A percentile compares a stretch with the other conserved stretches of the same genome.
These are phyloP conservation scores for Lycocorax pyrrhopterus DNA, from an alignment of 2,113 vertebrate species.

Conservation along the genomic window DNA sequence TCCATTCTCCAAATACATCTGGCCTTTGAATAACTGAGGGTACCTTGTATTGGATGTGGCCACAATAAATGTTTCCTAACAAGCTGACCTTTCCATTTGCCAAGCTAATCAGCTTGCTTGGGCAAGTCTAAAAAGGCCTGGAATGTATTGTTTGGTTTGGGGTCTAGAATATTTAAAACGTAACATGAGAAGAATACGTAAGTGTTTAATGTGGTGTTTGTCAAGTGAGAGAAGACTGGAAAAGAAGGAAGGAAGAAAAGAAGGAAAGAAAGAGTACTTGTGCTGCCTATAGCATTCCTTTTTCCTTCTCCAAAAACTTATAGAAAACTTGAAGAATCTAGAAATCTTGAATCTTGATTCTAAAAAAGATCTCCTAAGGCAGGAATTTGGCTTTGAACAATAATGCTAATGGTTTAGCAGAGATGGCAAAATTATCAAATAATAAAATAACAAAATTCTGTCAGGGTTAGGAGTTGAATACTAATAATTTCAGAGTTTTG, in stretches of 20 bases:
- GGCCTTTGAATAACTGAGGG: not conserved
- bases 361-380: not conserved
- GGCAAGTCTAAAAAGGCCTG: not conserved
- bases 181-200: not conserved
- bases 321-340: not conserved
- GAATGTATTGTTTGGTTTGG: not conserved
- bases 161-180: not conserved
- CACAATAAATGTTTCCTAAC: not conserved
- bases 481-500: not conserved
- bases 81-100: not conserved
- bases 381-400: not conserved
- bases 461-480: not conserved
- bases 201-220: not conserved
- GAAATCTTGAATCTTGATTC: not conserved
- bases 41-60: too few species aligned
- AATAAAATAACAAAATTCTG: not conserved
- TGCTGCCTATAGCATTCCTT: not conserved
- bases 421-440: not conserved
- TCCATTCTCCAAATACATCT: not conserved
- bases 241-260: not conserved
- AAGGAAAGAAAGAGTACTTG: not conserved
- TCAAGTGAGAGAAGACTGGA: not conserved
- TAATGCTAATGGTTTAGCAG: not conserved
- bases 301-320: not conserved
- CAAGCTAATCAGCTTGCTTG: not conserved